Evolutionary conservation across 2,113 vertebrate species (phyloP), one percentile per base, ranked within the genome.

Genomic region (Cheilinus undulatus): DNA sequence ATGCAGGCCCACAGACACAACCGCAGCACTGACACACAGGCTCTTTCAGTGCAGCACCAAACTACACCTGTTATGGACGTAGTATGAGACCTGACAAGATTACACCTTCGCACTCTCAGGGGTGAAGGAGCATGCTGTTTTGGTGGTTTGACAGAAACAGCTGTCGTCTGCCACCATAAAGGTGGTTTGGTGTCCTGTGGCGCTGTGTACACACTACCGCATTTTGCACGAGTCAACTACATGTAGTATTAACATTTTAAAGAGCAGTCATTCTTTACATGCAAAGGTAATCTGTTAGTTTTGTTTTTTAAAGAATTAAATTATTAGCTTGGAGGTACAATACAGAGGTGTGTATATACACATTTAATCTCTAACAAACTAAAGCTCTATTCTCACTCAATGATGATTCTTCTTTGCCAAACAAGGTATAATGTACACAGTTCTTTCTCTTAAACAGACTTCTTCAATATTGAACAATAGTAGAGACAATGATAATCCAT

Each of bases 81-180:
- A 50, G 45, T 63, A 46, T 63, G 42, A 60, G 68, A 71, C 69
- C 71, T 82, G 73, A 79, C 59, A 64, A 49, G 61, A 74, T 62
- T 73, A 75, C 49, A n/a, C 64, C 73, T 83, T 78, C 48, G 40
- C 75, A 46, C 48, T 80, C 69, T 72, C 66, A 34, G 64, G 69
- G 86, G 83, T 82, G 84, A 89, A 76, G 76, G 59, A 85, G 73
- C 59, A 58, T 10, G 38, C 69, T 32, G 65, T 73, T 83, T 85
- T 79, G 77, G 66, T 36, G 40, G 51, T 71, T 56, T 43, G 17
- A 76, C 73, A 85, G 49, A 80, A 71, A 64, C 85, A 92, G 87
- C 79, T 90, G 88, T 75, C 38, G 75, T 78, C 72, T 57, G 36
- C 24, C 4, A 7, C 45, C 51, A 5, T 61, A 56, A 81, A 86